Base-by-base conservation (phyloP, 2,888 invertebrate species). In the Anthophora plumipes region DNA sequence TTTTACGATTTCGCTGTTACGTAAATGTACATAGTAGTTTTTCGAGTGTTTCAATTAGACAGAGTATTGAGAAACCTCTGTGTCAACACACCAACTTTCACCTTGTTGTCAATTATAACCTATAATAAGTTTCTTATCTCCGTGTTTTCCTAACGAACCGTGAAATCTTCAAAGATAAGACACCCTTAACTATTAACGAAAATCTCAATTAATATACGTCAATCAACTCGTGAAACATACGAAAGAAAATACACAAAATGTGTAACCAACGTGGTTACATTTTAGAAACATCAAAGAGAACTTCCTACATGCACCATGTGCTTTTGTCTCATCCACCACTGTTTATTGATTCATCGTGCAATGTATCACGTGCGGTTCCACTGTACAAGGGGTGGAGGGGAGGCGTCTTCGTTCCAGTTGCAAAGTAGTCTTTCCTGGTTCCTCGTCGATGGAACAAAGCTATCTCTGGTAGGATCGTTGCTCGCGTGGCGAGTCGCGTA, bases 371-470 rank as follows among this genome's bases (percentile, higher is more conserved):
- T 20, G 9, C 46, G 41, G 46, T 48, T 61, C 63, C 64, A 39
- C 20, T 25, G 64, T 55, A 0, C 52, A 22, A 12, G 7, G 50
- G 46, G n/a, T n/a, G n/a, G n/a, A n/a, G n/a, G n/a, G n/a, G n/a
- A n/a, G n/a, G 59, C 69, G 46, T 37, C 64, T 25, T 59, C 71
- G 59, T 69, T 67, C 72, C 52, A 69, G 57, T 76, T 76, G 59
- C 31, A 57, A 1, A 31, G 31, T 50, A 73, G 61, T 57, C 81
- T 77, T 82, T 57, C 73, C 74, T 74, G 79, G 75, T 73, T 73
- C 64, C 79, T 78, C 59, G 22, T 46, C 46, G 41, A 73, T 55
- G 66, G 85, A 82, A 85, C 85, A 87, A 73, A 79, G 82, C 70
- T 85, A 70, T 70, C 69, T n/a, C 12, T 22, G 22, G 37, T 12